Percentiles rank a stretch among this genome's conserved stretches.
phyloP scores from a whole-genome alignment of 2,113 vertebrate genomes.

The Pygathrix nemaeus region DNA sequence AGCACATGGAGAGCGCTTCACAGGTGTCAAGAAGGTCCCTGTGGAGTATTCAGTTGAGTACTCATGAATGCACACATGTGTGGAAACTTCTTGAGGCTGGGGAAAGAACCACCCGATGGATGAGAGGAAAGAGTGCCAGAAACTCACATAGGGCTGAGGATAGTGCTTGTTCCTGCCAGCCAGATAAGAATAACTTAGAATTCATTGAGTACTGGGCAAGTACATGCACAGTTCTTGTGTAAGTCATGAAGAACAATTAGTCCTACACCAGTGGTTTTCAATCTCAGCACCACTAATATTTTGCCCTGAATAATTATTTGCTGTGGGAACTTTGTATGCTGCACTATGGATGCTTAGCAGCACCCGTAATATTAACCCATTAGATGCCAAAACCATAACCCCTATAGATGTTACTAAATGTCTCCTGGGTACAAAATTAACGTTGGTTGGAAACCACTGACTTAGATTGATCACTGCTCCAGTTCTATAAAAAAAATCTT shows the following conservation, averaged over 20 bases:
- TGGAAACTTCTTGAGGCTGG: rapidly evolving
- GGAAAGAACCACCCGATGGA: too few species aligned
- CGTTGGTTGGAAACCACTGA: not conserved
- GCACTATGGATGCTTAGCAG: not conserved
- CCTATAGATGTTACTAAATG: too few species aligned
- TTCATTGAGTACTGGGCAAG: rapidly evolving
- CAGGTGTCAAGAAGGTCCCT: not conserved
- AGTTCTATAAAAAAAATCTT: not conserved
- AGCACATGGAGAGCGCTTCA: rapidly evolving
- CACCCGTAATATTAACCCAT: too few species aligned
- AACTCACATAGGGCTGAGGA: rapidly evolving
- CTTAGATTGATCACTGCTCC: not conserved
- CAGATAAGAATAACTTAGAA: rapidly evolving
- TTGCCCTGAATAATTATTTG: not conserved
- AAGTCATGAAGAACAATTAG: not conserved
- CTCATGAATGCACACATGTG: rapidly evolving
- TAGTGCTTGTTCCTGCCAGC: rapidly evolving
- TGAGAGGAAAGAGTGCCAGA: rapidly evolving
- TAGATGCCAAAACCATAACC: not conserved
- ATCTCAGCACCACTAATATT: not conserved
- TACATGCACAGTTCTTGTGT: not conserved
- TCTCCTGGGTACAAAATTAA: not conserved
- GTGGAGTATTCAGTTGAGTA: rapidly evolving
- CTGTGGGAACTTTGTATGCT: not conserved
- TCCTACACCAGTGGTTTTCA: not conserved